phyloP scores from a whole-genome alignment of 1,140 invertebrate genomes.

The Drosophila bipectinata region DNA sequence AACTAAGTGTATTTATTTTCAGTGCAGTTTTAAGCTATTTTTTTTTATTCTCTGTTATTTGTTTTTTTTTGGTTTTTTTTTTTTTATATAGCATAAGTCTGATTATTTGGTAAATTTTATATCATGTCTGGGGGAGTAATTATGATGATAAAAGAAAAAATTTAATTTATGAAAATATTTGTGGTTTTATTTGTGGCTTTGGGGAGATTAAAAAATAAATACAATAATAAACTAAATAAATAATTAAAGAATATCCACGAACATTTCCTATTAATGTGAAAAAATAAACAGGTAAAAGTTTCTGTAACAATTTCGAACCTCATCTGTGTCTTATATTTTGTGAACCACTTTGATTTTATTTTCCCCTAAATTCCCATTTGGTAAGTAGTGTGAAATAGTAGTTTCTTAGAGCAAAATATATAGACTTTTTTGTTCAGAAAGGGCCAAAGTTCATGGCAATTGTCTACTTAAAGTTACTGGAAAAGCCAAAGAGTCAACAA shows the following conservation, averaged over 20 bases:
- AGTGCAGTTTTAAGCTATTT: slow-evolving; percentile 30
- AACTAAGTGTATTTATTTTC: slow-evolving; percentile 48
- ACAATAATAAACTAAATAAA: neutral
- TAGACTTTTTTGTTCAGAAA: neutral
- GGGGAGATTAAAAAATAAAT: neutral
- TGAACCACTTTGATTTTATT: too few species aligned
- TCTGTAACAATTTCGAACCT: too few species aligned
- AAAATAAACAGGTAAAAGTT: too few species aligned
- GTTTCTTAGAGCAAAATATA: too few species aligned
- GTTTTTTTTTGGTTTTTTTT: neutral
- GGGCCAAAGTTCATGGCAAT: slow-evolving; percentile 18
- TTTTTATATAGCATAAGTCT: slow-evolving; percentile 49
- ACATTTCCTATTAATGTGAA: too few species aligned
- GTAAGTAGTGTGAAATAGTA: neutral
- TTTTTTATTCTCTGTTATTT: neutral
- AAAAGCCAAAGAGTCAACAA: slow-evolving; percentile 25
- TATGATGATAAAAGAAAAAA: slow-evolving; percentile 30
- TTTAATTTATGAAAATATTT: slow-evolving; percentile 7
- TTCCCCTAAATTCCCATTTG: neutral
- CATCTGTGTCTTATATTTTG: too few species aligned
- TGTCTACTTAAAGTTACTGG: slow-evolving; percentile 16
- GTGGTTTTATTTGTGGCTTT: slow-evolving; percentile 4
- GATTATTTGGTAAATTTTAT: slow-evolving; percentile 58
- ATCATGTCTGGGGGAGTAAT: slow-evolving; percentile 28
- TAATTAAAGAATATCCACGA: too few species aligned